These are phyloP conservation scores for Parauchenoglanis punctatus DNA, from an alignment of 2,797 vertebrate genomes.

Conservation along the genomic window DNA sequence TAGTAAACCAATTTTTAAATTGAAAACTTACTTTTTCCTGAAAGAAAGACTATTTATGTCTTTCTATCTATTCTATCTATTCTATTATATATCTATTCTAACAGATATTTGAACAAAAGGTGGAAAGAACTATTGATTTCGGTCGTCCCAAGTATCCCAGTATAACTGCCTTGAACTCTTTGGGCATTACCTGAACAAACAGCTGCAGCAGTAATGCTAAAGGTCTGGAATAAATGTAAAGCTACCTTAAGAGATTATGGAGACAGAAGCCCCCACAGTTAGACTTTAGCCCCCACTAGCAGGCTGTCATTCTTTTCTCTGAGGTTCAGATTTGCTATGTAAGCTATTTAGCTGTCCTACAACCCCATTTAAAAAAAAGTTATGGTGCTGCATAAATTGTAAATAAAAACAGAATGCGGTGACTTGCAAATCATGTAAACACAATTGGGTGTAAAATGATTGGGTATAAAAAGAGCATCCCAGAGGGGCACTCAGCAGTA, in stretches of 20 bases:
- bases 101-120: not conserved
- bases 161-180: not conserved
- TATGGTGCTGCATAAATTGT: too few species aligned
- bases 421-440: too few species aligned
- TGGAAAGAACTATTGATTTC: not conserved
- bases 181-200: not conserved
- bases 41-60: not conserved
- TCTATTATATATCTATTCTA: too few species aligned
- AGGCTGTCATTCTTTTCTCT: not conserved
- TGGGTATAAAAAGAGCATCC: too few species aligned
- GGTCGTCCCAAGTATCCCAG: not conserved
- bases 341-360: too few species aligned
- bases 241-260: not conserved
- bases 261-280: not conserved
- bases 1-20: not conserved
- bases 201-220: not conserved
- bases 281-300: not conserved
- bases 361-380: too few species aligned
- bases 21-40: not conserved
- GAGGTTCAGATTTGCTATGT: not conserved
- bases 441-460: too few species aligned
- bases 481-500: too few species aligned
- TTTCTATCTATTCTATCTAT: too few species aligned
- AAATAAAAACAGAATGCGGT: too few species aligned
- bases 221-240: not conserved